These are phyloP conservation scores for Argynnis bischoffii DNA, from an alignment of 2,888 invertebrate genomes.

Conservation along the genomic window DNA sequence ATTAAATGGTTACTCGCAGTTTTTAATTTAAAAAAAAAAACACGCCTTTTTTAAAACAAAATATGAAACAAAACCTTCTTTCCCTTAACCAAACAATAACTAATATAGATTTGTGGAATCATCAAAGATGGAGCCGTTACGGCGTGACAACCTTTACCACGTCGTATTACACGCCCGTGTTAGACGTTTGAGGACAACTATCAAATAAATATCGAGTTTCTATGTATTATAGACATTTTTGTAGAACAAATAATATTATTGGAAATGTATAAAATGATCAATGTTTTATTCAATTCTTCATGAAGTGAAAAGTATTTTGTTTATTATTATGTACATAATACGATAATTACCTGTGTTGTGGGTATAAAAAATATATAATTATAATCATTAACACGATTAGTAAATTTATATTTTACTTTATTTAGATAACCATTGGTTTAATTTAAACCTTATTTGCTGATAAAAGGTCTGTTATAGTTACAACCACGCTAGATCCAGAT, in stretches of 20 bases:
- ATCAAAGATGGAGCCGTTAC: conserved; percentile 13
- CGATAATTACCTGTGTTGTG: background rate
- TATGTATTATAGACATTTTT: background rate
- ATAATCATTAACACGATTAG: background rate
- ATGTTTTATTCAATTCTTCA: no score
- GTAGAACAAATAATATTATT: background rate
- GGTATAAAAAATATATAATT: background rate
- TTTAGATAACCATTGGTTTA: no score
- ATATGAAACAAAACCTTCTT: background rate
- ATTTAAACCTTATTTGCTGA: no score
- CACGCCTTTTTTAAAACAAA: background rate
- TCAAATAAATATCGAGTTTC: conserved; percentile 7
- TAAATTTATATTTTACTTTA: background rate
- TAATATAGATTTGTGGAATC: conserved; percentile 34
- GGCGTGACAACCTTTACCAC: conserved; percentile 7
- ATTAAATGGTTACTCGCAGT: no score
- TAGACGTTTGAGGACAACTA: conserved; percentile 3
- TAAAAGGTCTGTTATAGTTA: no score
- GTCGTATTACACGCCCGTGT: conserved; percentile 8
- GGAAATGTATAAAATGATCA: background rate
- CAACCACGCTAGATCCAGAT: no score
- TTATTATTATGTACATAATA: no score
- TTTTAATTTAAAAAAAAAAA: background rate
- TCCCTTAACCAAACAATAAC: conserved; percentile 32
- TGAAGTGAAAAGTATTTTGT: no score